Conservation (phyloP, 2,797 vertebrate genomes). For the Ceryle rudis region DNA sequence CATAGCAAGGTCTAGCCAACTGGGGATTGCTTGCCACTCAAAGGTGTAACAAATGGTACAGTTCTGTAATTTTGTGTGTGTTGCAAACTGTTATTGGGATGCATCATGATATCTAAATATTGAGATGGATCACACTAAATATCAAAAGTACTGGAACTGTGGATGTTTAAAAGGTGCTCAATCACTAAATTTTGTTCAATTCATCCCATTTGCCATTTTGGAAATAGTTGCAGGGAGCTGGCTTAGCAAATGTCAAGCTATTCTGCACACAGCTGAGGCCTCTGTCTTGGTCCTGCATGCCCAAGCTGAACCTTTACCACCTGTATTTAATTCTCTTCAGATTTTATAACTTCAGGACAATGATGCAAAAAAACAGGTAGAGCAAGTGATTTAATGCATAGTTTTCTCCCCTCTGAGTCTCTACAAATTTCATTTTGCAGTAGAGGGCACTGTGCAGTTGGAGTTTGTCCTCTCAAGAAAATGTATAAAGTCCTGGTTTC, state of each 20-base stretch:
- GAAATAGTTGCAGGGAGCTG: not conserved
- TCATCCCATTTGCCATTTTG: not conserved
- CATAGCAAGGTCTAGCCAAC: not conserved
- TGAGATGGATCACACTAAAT: not conserved
- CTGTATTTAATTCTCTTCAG: accelerated
- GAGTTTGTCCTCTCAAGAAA: not conserved
- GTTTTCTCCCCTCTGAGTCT: not conserved
- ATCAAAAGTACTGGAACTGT: not conserved
- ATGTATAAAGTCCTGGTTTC: not conserved
- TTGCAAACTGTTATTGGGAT: not conserved
- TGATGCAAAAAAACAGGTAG: not conserved
- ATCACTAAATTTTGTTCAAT: not conserved
- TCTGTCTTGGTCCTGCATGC: not conserved
- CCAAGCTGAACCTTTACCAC: not conserved
- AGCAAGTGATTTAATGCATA: not conserved
- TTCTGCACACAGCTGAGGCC: not conserved
- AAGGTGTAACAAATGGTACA: not conserved
- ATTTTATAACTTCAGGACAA: not conserved
- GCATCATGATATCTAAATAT: not conserved
- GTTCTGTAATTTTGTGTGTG: not conserved
- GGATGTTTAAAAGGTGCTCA: not conserved
- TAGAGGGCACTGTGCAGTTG: conserved; percentile 58
- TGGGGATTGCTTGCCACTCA: not conserved
- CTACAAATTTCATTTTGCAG: not conserved
- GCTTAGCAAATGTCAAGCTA: not conserved